Evolutionary conservation across 2,113 vertebrate genomes (phyloP).

Genomic region (Phalacrocorax aristotelis): DNA sequence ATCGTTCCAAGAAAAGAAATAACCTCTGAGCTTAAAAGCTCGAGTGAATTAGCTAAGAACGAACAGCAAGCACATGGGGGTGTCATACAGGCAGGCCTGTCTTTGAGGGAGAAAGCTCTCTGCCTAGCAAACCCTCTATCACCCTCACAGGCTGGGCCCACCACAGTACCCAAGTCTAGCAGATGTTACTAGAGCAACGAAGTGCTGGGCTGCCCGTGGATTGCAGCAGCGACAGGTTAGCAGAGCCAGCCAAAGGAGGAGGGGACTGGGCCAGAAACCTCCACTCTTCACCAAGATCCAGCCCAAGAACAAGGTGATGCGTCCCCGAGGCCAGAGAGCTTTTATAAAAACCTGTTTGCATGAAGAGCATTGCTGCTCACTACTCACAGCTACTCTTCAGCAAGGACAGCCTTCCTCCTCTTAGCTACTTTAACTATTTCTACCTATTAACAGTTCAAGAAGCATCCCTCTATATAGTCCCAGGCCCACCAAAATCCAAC

Average conservation of each 20-base stretch:
- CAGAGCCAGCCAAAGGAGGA: no score
- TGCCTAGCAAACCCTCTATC: accelerated
- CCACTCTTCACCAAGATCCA: not conserved
- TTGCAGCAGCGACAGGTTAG: not conserved
- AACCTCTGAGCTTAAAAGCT: not conserved
- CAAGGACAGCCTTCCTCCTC: not conserved
- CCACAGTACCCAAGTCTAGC: accelerated
- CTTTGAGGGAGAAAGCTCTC: not conserved
- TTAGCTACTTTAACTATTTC: not conserved
- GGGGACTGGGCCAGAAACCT: not conserved
- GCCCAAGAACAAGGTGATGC: not conserved
- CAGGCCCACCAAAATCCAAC: not conserved
- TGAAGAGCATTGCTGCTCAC: not conserved
- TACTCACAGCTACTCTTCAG: not conserved
- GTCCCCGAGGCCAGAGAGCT: not conserved
- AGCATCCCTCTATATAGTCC: not conserved
- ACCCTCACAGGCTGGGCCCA: not conserved
- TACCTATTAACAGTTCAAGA: not conserved
- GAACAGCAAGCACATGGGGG: not conserved
- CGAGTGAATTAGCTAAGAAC: not conserved
- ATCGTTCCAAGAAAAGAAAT: accelerated
- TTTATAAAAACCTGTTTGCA: not conserved
- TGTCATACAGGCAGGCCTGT: accelerated
- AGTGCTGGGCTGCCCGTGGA: not conserved
- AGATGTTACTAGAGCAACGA: accelerated